These are phyloP conservation scores for Macaria liturata DNA, from an alignment of 2,888 invertebrate genomes.

Conservation along the genomic window DNA sequence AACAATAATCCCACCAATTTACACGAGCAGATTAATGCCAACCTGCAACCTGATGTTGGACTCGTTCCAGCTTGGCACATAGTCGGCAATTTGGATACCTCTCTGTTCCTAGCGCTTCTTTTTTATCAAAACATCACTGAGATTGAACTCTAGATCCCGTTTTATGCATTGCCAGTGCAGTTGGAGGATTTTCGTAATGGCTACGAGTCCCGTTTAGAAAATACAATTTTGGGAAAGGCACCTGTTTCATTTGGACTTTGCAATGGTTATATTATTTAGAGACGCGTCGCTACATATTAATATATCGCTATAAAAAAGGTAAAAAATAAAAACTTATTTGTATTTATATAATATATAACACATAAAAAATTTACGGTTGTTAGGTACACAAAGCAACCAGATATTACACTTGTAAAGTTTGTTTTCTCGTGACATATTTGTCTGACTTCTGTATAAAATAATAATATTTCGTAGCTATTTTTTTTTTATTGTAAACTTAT, in stretches of 20 bases:
- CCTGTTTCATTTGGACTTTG: constrained; percentile 11
- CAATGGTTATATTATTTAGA: too few species aligned
- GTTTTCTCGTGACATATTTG: too few species aligned
- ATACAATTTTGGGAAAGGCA: constrained; percentile 26
- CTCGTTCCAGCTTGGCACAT: constrained; percentile 61
- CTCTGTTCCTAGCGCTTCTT: constrained; percentile 42
- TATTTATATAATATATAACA: too few species aligned
- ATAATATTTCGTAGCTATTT: too few species aligned
- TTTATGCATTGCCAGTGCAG: constrained; percentile 26
- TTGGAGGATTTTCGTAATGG: constrained; percentile 20
- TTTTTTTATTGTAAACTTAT: too few species aligned
- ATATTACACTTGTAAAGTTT: too few species aligned
- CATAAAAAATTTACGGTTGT: too few species aligned
- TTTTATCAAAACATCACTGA: constrained; percentile 54
- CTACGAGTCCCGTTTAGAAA: constrained; percentile 18
- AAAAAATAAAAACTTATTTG: too few species aligned
- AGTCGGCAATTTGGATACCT: constrained; percentile 56
- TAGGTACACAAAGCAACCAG: too few species aligned
- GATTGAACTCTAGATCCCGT: constrained; percentile 42
- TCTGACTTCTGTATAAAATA: too few species aligned
- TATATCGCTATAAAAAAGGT: too few species aligned
- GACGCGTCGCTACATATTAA: too few species aligned
- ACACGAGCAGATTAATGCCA: constrained; percentile 54
- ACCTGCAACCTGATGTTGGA: constrained; percentile 57
- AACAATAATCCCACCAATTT: constrained; percentile 59